Base-by-base conservation (phyloP, 2,113 vertebrate genomes). In the Dendrocopos noguchii region DNA sequence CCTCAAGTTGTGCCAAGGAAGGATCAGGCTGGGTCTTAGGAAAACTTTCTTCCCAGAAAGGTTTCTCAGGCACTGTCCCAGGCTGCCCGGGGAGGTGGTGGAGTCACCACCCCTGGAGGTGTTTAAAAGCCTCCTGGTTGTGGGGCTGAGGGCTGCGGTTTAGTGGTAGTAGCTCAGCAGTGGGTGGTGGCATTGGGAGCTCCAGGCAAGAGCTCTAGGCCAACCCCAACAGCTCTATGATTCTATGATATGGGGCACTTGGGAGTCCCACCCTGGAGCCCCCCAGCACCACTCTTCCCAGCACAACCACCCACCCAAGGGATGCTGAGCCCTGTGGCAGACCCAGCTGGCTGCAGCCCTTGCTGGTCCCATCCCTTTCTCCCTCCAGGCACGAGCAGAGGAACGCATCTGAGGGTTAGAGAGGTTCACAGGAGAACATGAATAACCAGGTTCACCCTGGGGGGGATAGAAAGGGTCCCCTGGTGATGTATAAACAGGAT, bases 401-500 rank as follows among this genome's bases (percentile, higher is more conserved):
- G 42, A 36, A 10, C 0, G 4, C 76, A 55, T 56, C 77, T 17
- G 21, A 66, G 75, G 87, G 34, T 25, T 34, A 36, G 86, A 29
- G 81, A 1, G 3, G 76, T 57, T 42, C 73, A 44, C 0, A 77
- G 61, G 39, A 0, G 0, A 10, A 33, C 15, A 1, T 13, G 75
- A 7, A 33, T 53, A 80, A 77, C 2, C 0, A 8, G 60, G 28
- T 66, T 81, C 85, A 15, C 33, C 13, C 13, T 1, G 1, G 3
- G 17, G 44, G 31, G 84, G 36, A 3, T 4, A 63, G 36, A 36
- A 22, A 60, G 52, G 61, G 12, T 65, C 24, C 25, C 59, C 59
- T 1, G 1, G 47, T 0, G 8, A 33, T 27, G 65, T 12, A 64
- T 29, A 50, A 90, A 12, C 55, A 34, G 85, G 55, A 92, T 83